These are phyloP conservation scores for Chaunax sp. DNA, from an alignment of 2,797 vertebrate genomes.

Conservation along the genomic window DNA sequence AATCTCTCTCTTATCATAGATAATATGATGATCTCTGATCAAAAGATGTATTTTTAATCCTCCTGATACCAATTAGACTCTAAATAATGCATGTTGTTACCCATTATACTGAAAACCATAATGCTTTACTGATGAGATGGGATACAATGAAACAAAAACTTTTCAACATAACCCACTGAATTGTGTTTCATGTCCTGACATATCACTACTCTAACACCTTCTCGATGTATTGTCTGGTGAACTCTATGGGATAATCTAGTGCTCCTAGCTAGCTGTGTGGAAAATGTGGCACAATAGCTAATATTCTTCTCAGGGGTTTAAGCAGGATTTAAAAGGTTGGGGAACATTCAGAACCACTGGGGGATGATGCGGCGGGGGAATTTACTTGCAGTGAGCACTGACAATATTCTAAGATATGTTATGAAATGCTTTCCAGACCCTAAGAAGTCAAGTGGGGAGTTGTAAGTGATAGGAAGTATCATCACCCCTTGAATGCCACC, in stretches of 20 bases:
- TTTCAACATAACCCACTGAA: conserved; percentile 1
- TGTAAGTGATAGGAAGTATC: background rate
- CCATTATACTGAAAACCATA: background rate
- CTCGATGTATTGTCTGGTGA: conserved; percentile 28
- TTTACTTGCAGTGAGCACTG: conserved; percentile 31
- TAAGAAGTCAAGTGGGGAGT: background rate
- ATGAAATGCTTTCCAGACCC: background rate
- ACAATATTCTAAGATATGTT: conserved; percentile 23
- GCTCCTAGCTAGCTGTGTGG: conserved; percentile 36
- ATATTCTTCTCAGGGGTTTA: conserved; percentile 44
- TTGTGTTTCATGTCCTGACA: conserved; percentile 11
- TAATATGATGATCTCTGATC: background rate
- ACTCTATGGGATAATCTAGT: conserved; percentile 45
- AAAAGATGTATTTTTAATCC: conserved; percentile 1
- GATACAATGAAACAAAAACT: conserved; percentile 14
- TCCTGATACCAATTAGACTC: background rate
- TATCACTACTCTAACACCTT: conserved; percentile 22
- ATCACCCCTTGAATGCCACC: background rate
- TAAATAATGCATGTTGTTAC: background rate
- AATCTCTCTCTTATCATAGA: conserved; percentile 33
- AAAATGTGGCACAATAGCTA: conserved; percentile 47
- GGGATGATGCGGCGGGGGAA: conserved; percentile 36
- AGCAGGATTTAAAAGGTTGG: conserved; percentile 48
- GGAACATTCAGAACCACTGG: conserved; percentile 41
- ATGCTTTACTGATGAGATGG: conserved; percentile 1